Percentiles rank a stretch among this genome's conserved stretches.
Evolutionary conservation across 2,113 vertebrate species (phyloP).

Genomic region (Alectura lathami): DNA sequence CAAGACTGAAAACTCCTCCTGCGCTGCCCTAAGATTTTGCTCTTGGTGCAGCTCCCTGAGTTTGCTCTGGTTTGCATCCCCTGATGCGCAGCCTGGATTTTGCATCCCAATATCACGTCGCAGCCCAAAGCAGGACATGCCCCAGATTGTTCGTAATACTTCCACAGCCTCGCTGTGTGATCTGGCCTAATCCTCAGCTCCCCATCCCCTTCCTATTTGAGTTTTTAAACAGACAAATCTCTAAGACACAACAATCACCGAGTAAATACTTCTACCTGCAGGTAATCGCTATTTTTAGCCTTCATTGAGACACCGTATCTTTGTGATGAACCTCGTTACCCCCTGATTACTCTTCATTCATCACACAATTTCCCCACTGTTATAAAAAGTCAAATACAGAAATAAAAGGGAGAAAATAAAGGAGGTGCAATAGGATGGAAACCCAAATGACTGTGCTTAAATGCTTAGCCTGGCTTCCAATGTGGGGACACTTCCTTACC

Average conservation of each 20-base stretch:
- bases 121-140: neutral
- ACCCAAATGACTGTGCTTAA: accelerated
- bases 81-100: neutral
- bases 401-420: neutral
- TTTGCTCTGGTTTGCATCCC: neutral
- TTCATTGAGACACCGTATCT: neutral
- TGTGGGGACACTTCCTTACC: neutral
- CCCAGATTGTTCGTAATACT: neutral
- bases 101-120: accelerated
- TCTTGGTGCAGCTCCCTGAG: neutral
- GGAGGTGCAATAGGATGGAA: neutral
- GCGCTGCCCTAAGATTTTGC: neutral
- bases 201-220: neutral
- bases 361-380: neutral
- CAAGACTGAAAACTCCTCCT: neutral
- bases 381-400: neutral
- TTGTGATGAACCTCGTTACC: neutral
- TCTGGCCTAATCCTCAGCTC: slow-evolving; percentile 1
- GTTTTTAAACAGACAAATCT: neutral
- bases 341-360: neutral
- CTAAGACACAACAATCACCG: neutral
- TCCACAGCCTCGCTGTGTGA: neutral
- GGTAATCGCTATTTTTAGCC: slow-evolving; percentile 26
- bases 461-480: neutral
- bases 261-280: slow-evolving; percentile 45